Conservation (phyloP, 2,888 invertebrate species). For the Meteorus cinctellus region DNA sequence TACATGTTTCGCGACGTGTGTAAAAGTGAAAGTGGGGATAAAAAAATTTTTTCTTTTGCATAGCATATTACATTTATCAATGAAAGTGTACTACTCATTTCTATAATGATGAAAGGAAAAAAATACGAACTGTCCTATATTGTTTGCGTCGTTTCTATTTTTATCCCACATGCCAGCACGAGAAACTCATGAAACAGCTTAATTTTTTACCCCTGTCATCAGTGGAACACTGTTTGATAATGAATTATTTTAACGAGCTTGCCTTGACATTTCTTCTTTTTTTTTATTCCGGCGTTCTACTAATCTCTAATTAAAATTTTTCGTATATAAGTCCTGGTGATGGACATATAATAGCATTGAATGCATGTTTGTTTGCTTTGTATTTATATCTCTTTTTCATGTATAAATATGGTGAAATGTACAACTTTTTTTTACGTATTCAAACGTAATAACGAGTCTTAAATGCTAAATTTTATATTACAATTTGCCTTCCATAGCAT, state of each 20-base stretch:
- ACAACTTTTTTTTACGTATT: slow-evolving; percentile 49
- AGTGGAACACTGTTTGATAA: slow-evolving; percentile 15
- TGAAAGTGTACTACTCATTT: slow-evolving; percentile 43
- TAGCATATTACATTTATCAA: slow-evolving; percentile 16
- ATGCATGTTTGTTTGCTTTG: slow-evolving; percentile 13
- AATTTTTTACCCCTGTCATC: slow-evolving; percentile 18
- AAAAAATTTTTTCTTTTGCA: not conserved
- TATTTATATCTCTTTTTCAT: slow-evolving; percentile 34
- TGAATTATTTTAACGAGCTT: slow-evolving; percentile 37
- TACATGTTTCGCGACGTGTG: not conserved
- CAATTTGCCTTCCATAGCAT: slow-evolving; percentile 12
- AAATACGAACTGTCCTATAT: slow-evolving; percentile 35
- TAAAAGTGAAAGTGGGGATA: slow-evolving; percentile 16
- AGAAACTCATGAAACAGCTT: not conserved
- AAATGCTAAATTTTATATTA: slow-evolving; percentile 52
- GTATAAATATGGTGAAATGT: slow-evolving; percentile 55
- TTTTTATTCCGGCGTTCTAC: slow-evolving; percentile 7
- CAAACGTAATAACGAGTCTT: slow-evolving; percentile 44
- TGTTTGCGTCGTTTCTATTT: slow-evolving; percentile 18
- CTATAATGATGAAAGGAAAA: slow-evolving; percentile 29
- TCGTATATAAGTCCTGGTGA: not conserved
- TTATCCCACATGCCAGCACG: slow-evolving; percentile 9
- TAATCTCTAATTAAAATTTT: not conserved
- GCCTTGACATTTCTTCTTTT: slow-evolving; percentile 60
- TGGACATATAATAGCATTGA: not conserved